Evolutionary conservation across 1,140 invertebrate genomes (phyloP), one percentile per base, ranked within the genome.

Genomic region (Lineus longissimus): DNA sequence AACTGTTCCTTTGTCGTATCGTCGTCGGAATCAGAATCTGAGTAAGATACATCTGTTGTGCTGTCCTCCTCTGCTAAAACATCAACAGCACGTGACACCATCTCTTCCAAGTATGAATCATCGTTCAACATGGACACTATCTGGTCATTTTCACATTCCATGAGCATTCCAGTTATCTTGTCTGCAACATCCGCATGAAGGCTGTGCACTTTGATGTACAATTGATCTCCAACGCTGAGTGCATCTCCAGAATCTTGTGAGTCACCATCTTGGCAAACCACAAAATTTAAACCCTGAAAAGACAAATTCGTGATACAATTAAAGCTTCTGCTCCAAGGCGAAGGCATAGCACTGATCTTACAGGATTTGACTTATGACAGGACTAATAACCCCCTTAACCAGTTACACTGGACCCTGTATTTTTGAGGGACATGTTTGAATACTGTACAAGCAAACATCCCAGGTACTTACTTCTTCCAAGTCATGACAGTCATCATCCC

Each of bases 91-190:
- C 40, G 22, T 15, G 23, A 6, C 23, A 66, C 51, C 22, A 43
- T 58, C 6, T 60, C 51, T 29, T 59, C n/a, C 0, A 66, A 33
- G 4, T 36, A n/a, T 15, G 33, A 22, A 22, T 63, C 65, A 59
- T 63, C 56, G 15, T 62, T 47, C 31, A 66, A 27, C 55, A 66
- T 54, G n/a, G 29, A 36, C 40, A 59, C 41, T 30, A 66, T 58
- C 29, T 63, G 19, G 15, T 58, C 23, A 25, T 31, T 33, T 45
- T 23, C 33, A 31, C 29, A 15, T 22, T 65, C 54, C 45, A 68
- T 30, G 9, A 69, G 22, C 25, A 70, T 62, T 22, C 68, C 68
- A 1, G 68, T 70, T 2, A 70, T 27, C 56, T 61, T 60, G 2
- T 31, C 43, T 0, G 59, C 30, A 55, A 55, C 27, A 9, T 55